These are phyloP conservation scores for Crenichthys baileyi DNA, from an alignment of 2,797 vertebrate species.

Conservation along the genomic window DNA sequence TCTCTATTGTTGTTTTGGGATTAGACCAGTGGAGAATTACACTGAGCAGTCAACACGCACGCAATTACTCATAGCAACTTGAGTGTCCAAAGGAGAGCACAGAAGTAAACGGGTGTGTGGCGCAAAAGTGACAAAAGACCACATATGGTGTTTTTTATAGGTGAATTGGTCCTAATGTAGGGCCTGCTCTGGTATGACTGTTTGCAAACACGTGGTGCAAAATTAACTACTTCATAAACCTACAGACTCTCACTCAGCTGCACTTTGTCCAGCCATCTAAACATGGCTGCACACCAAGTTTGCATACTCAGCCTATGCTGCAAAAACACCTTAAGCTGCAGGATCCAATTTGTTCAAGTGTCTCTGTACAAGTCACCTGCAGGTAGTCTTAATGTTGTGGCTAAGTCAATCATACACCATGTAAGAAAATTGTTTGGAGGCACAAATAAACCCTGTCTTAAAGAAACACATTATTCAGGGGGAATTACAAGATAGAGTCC, in stretches of 20 bases:
- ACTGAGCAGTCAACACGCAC: neutral
- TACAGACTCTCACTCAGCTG: neutral
- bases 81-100: neutral
- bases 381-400: neutral
- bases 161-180: neutral
- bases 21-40: neutral
- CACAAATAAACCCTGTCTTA: neutral
- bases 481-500: neutral
- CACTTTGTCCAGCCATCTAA: neutral
- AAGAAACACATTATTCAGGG: neutral
- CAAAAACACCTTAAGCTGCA: neutral
- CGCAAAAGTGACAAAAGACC: too few relatives aligned
- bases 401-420: neutral
- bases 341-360: neutral
- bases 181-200: too few relatives aligned
- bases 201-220: neutral
- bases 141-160: too few relatives aligned
- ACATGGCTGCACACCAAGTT: too few relatives aligned
- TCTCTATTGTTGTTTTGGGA: neutral
- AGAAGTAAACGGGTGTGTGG: too few relatives aligned
- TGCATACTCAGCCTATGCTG: neutral
- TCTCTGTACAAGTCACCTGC: too few relatives aligned
- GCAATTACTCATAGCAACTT: neutral
- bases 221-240: neutral
- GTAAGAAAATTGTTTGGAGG: too few relatives aligned